These are phyloP conservation scores for Cervus canadensis DNA, from an alignment of 2,113 vertebrate species.

Conservation along the genomic window DNA sequence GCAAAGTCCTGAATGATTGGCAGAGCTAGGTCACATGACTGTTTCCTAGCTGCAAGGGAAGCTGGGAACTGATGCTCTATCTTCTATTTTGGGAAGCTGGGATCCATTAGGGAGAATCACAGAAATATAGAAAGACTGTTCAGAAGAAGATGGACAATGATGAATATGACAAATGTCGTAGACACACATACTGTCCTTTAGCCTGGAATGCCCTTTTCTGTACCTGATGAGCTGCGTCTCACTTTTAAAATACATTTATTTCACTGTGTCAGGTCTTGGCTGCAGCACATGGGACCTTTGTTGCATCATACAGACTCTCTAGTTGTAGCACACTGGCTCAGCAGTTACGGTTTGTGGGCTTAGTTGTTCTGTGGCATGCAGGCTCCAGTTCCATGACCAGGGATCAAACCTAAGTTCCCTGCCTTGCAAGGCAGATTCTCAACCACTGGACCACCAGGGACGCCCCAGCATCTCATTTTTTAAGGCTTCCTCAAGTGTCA, in stretches of 20 bases:
- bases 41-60: background rate
- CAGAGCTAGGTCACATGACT: background rate
- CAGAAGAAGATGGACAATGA: background rate
- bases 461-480: background rate
- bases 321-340: background rate
- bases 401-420: background rate
- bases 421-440: background rate
- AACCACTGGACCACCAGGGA: background rate
- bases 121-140: background rate
- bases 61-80: background rate
- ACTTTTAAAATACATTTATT: background rate
- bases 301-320: background rate
- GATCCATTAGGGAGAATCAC: background rate
- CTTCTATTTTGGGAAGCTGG: background rate
- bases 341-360: background rate
- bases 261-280: background rate
- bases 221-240: background rate
- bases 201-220: background rate
- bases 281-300: background rate
- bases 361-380: background rate
- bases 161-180: background rate
- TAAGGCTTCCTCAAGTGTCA: background rate
- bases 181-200: background rate
- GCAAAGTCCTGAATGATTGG: background rate
- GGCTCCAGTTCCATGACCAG: background rate